Conservation (phyloP, 92 coral and sea anemone species). For the Virgularia gustaviana region DNA sequence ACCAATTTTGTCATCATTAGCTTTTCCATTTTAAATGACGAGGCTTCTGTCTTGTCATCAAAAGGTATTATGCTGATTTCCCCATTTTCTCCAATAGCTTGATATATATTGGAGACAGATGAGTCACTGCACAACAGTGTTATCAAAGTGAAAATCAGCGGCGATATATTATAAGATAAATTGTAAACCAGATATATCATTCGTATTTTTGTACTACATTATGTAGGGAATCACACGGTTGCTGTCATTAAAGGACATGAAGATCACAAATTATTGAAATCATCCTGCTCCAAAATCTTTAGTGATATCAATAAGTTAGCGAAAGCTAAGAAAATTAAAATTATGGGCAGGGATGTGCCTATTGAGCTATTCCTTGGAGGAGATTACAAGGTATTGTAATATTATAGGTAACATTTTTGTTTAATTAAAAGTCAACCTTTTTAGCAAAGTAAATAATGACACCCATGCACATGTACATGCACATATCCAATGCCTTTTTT, state of each 20-base stretch:
- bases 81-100: not conserved
- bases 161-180: not conserved
- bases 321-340: not conserved
- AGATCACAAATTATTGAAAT: not conserved
- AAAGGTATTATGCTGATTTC: not conserved
- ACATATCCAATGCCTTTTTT: not conserved
- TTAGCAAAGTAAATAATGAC: not conserved
- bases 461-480: not conserved
- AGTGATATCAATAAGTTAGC: not conserved
- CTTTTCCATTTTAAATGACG: not conserved
- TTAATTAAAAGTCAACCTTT: not conserved
- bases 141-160: not conserved
- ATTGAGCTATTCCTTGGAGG: conserved; percentile 1
- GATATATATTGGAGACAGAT: too few relatives aligned
- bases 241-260: not conserved
- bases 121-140: too few relatives aligned
- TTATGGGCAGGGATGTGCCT: not conserved
- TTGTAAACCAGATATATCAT: not conserved
- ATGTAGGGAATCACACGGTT: not conserved
- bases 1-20: not conserved
- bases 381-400: not conserved
- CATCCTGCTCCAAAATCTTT: not conserved
- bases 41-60: not conserved
- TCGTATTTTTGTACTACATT: not conserved
- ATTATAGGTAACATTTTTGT: not conserved